A percentile compares a stretch with the other conserved stretches of the same genome.
Evolutionary conservation across 2,797 vertebrate species (phyloP).

Genomic region (Lacerta bilineata): DNA sequence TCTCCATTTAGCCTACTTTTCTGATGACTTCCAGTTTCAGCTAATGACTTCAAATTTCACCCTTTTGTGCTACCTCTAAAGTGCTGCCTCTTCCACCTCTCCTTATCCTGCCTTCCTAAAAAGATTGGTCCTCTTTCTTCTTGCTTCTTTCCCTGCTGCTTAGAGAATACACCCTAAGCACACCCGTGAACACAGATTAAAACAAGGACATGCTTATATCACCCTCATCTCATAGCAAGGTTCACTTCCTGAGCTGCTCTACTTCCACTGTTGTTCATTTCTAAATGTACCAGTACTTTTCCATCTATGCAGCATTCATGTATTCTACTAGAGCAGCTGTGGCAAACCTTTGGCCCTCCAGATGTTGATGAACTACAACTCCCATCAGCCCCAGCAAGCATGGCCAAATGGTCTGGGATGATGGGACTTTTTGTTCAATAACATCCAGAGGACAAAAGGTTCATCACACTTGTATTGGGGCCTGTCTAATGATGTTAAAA

Average conservation of each 20-base stretch:
- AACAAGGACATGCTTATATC: background rate
- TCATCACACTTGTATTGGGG: too few relatives aligned
- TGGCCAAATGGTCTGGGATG: too few relatives aligned
- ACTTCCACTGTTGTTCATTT: background rate
- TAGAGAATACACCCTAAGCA: background rate
- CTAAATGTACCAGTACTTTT: background rate
- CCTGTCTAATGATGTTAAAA: background rate
- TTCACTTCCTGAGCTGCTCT: background rate
- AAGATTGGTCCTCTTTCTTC: background rate
- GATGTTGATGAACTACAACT: too few relatives aligned
- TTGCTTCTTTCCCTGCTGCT: background rate
- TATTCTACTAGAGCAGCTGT: background rate
- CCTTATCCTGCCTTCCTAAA: background rate
- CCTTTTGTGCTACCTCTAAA: background rate
- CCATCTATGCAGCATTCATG: background rate
- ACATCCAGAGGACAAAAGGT: too few relatives aligned
- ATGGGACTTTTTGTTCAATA: too few relatives aligned
- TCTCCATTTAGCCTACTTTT: conserved; percentile 33
- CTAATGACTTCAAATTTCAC: conserved; percentile 12
- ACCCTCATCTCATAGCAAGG: background rate
- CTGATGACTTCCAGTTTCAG: background rate
- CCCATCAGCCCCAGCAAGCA: too few relatives aligned
- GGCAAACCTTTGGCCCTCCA: too few relatives aligned
- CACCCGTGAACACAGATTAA: background rate
- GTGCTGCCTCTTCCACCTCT: background rate